Base-by-base conservation (phyloP, 2,113 vertebrate genomes). In the Oxygymnocypris stewartii region DNA sequence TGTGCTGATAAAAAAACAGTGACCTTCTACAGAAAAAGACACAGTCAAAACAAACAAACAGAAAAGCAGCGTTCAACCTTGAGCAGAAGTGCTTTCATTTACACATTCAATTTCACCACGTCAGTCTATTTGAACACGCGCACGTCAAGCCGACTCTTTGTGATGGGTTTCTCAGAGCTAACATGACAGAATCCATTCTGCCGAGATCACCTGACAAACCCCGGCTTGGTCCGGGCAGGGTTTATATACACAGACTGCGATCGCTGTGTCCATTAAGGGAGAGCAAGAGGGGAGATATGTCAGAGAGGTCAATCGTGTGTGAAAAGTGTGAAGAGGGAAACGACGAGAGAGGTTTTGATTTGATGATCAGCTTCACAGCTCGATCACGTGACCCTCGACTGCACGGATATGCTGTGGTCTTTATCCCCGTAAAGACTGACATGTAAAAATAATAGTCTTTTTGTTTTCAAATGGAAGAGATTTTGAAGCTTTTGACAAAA, bases 51-150 rank as follows among this genome's bases (percentile, higher is more conserved):
- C 79, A 81, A n/a, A n/a, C n/a, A n/a, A 80, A 80, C 57, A 81
- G 65, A 81, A 80, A 80, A 80, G 78, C 54, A 25, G 35, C 23
- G 6, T 80, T 65, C 59, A 67, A 81, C 79, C 59, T 71, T 75
- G 85, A 61, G 77, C 87, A 88, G 73, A 74, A 77, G 28, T 31
- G 87, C 87, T 83, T 67, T 88, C 57, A 75, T 87, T 88, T 81
- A 84, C 54, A 67, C 81, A 40, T 86, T 86, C 76, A 25, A 37
- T 75, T 84, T 84, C 69, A 84, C 57, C 31, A 47, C 73, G 75
- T 84, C 79, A 88, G 79, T 86, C 87, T 78, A 18, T 82, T 79
- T 3, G 67, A 6, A 87, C 44, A n/a, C 51, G 12, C 6, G 16
- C 47, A 31, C 3, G 28, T 85, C 83, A 85, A 69, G 9, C 25